These are phyloP conservation scores for Bos indicus DNA, from an alignment of 2,113 vertebrate genomes.

Conservation along the genomic window DNA sequence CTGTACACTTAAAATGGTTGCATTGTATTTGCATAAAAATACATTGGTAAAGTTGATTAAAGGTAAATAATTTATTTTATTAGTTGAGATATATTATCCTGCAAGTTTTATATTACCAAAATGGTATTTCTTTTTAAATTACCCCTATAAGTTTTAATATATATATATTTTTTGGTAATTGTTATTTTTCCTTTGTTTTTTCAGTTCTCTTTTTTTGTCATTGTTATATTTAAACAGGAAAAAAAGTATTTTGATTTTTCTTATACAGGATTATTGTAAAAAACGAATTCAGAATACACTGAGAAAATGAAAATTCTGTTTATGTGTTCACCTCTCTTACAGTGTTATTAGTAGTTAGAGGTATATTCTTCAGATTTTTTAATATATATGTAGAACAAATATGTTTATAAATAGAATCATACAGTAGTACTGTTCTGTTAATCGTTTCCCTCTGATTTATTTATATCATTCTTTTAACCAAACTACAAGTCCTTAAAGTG, in stretches of 20 bases:
- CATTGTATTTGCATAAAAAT: not conserved
- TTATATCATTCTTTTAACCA: not conserved
- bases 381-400: not conserved
- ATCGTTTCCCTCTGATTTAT: not conserved
- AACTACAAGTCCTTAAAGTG: not conserved
- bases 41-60: not conserved
- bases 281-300: not conserved
- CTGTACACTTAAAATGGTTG: not conserved
- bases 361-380: not conserved
- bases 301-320: not conserved
- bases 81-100: not conserved
- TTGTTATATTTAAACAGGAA: not conserved
- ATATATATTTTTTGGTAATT: not conserved
- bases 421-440: not conserved
- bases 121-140: not conserved
- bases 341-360: not conserved
- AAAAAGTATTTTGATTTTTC: constrained; percentile 8
- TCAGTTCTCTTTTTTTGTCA: not conserved
- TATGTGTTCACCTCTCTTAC: not conserved
- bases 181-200: not conserved
- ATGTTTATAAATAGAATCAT: not conserved
- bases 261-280: not conserved
- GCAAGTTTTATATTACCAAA: not conserved
- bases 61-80: not conserved
- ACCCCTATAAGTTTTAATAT: not conserved